Evolutionary conservation across 2,113 vertebrate genomes (phyloP), one percentile per base, ranked within the genome.

Genomic region (Pseudolaguvia tuberculata): DNA sequence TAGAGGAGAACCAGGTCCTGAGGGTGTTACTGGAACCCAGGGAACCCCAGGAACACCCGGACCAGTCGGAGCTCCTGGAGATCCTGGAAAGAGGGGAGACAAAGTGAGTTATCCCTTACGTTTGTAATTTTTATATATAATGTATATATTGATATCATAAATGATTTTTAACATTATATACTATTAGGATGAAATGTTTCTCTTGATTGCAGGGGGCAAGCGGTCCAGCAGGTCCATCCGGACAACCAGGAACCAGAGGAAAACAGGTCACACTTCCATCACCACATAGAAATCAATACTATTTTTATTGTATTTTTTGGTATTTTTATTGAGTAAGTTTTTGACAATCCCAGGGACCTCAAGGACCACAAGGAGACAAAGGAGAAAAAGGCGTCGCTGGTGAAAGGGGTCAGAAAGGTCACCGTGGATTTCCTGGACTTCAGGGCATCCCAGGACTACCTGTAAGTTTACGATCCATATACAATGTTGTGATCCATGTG

Each of bases 331-430:
- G 52, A 20, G 63, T 42, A 29, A 27, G 39, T 27, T 55, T 39
- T 73, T 18, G 56, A 56, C 78, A 4, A 76, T 73, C 80, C 11
- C 39, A 99, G 96, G 96, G 96, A 74, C 96, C 97, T n/a, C 96
- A 99, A 92, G 97, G 97, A 58, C 96, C 96, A 75, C 92, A 94
- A 73, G 97, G 97, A 80, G 96, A 97, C 70, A 96, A 96, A 89
- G 97, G 97, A 61, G 91, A 92, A 53, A 77, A 86, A 56, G 96
- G 97, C 82, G 92, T 93, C 3, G 75, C 89, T 81, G 97, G 97
- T 0, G 96, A 98, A 20, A 91, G 94, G 72, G 97, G 97, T 51
- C 95, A 98, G 87, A 99, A 99, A 80, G 97, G 97, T 56, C 97
- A 99, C 82, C 87, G 95, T 84, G 97, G 97, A 17, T 99, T 98